phyloP scores from a whole-genome alignment of 2,888 invertebrate species.

The Coelopa pilipes region DNA sequence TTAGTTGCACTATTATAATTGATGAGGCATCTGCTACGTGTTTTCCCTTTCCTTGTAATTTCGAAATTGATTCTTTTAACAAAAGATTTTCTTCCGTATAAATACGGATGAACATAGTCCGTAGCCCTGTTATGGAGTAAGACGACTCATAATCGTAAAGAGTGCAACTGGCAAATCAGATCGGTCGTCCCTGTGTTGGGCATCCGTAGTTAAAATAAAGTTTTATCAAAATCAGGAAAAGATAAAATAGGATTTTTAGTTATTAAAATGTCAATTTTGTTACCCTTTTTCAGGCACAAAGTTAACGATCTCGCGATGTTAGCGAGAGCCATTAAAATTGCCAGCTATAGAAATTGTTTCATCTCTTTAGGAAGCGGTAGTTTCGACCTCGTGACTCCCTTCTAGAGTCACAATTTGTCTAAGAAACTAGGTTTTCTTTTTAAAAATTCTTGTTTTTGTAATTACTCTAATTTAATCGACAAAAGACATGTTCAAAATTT shows the following conservation, averaged over 20 bases:
- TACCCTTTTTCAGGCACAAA: slow-evolving; percentile 16
- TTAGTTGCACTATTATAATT: too few relatives aligned
- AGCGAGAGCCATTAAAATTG: slow-evolving; percentile 44
- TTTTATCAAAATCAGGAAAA: slow-evolving; percentile 29
- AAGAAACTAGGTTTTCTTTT: too few relatives aligned
- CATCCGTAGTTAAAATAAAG: slow-evolving; percentile 23
- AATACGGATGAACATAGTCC: too few relatives aligned
- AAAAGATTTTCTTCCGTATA: too few relatives aligned
- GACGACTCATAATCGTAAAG: too few relatives aligned
- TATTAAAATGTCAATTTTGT: slow-evolving; percentile 22
- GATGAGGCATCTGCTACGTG: too few relatives aligned
- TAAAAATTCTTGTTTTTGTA: slow-evolving; percentile 46
- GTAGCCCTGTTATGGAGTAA: too few relatives aligned
- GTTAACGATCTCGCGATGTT: slow-evolving; percentile 7
- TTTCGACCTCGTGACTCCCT: too few relatives aligned
- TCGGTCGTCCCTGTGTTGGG: slow-evolving; percentile 18
- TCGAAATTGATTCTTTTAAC: too few relatives aligned
- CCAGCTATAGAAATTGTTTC: slow-evolving; percentile 49
- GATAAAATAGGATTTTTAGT: slow-evolving; percentile 24
- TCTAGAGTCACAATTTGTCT: slow-evolving; percentile 51
- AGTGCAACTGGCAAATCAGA: slow-evolving; percentile 13
- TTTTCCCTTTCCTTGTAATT: too few relatives aligned
- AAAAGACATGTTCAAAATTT: too few relatives aligned
- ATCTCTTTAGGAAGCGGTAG: too few relatives aligned
- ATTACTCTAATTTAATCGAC: slow-evolving; percentile 45